These are phyloP conservation scores for Vollenhovia emeryi DNA, from an alignment of 1,140 invertebrate genomes.

Conservation along the genomic window DNA sequence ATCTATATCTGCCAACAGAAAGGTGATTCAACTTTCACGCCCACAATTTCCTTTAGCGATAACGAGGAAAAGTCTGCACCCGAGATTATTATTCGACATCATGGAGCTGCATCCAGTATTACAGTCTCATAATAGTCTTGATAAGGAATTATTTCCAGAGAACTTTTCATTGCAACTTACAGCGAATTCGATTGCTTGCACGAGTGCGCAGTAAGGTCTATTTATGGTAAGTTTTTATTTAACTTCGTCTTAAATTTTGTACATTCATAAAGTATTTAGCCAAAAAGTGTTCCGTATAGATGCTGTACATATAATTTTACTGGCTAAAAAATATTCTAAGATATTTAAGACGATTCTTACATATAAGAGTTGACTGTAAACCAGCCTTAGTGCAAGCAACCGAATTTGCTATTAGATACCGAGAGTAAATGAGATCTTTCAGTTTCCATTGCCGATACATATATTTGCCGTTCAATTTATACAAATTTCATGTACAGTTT, in stretches of 20 bases:
- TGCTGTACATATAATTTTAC: too few species aligned
- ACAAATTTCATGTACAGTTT: constrained; percentile 57
- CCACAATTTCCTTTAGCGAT: constrained; percentile 49
- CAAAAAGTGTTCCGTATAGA: too few species aligned
- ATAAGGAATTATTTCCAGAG: background rate
- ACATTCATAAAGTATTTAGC: too few species aligned
- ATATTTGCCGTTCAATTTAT: constrained; percentile 51
- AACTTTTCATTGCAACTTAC: background rate
- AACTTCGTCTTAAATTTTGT: too few species aligned
- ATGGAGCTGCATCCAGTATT: background rate
- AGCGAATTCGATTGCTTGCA: too few species aligned
- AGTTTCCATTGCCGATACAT: constrained; percentile 15
- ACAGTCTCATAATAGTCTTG: background rate
- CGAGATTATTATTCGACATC: background rate
- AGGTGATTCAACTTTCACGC: constrained; percentile 1
- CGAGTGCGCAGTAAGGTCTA: too few species aligned
- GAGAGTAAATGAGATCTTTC: background rate
- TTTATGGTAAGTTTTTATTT: too few species aligned
- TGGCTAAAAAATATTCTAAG: too few species aligned
- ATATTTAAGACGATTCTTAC: too few species aligned
- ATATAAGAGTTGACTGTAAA: too few species aligned
- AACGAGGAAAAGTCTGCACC: constrained; percentile 9
- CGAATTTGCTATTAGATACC: too few species aligned
- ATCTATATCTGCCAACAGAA: background rate
- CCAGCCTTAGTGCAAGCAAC: too few species aligned